Evolutionary conservation across 1,140 invertebrate genomes (phyloP), one percentile per base, ranked within the genome.

Genomic region (Trichonephila clavipes): DNA sequence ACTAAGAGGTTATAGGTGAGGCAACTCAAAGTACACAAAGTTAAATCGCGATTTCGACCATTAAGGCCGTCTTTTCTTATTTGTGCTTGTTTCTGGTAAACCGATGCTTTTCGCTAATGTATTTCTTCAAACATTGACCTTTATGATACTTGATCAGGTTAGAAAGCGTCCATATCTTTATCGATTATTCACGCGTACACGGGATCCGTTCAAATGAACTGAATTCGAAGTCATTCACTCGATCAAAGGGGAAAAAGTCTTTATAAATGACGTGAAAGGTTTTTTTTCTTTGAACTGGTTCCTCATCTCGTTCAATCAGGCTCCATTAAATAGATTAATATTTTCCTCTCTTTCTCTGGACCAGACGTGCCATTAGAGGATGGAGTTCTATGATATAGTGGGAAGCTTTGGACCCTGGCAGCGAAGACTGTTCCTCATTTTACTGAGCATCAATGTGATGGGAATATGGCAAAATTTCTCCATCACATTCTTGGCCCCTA

Each of bases 371-470:
- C 82, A 5, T 21, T 12, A 24, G 12, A 58, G 12, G 40, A 87
- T 87, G 85, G 85, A 87, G 10, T 34, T 87, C 7, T 64, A 19
- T 12, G 83, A 86, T 2, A 34, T 77, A 10, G 28, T 61, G 10
- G 85, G 85, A 28, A 62, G 58, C 4, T 93, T 87, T 34, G 91
- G 91, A 28, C 82, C 61, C 14, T 93, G 91, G 91, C 91, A 93
- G n/a, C 7, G 61, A 21, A n/a, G 61, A 2, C 12, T 88, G 18
- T 93, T 93, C 51, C 21, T 58, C 12, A 21, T 77, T 4, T 58
- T 93, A 8, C 87, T 87, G 8, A 87, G n/a, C 44, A 40, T 88
- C n/a, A 87, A 87, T 51, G 58, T 87, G n/a, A 1, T 87, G 28
- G 82, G 91, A 18, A 44, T 93, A 8, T 93, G 34, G 21, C 91